These are phyloP conservation scores for Fregetta grallaria DNA, from an alignment of 2,113 vertebrate species.

Conservation along the genomic window DNA sequence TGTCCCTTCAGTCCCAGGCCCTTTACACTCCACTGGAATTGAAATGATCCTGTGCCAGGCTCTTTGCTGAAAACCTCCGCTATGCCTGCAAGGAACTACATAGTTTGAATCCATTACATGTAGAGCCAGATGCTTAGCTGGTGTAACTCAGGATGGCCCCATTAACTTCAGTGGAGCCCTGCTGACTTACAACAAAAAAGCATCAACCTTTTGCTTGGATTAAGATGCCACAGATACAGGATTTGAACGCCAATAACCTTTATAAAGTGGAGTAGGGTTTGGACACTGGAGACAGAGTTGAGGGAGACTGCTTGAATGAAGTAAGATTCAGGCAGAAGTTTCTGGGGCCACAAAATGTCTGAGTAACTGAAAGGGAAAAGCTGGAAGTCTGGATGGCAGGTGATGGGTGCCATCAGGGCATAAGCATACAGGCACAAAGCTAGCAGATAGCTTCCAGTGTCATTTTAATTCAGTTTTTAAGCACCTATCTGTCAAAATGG, in stretches of 20 bases:
- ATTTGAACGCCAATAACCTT: not conserved
- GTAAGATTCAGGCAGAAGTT: not conserved
- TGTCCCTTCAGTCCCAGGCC: not conserved
- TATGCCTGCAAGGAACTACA: not conserved
- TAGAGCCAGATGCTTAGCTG: not conserved
- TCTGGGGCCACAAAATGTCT: not conserved
- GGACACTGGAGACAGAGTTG: not conserved
- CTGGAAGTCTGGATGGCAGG: not conserved
- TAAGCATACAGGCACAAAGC: not conserved
- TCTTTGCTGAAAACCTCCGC: not conserved
- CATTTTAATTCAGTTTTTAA: not conserved
- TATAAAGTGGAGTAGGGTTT: not conserved
- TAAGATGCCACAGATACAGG: not conserved
- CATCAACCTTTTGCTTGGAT: not conserved
- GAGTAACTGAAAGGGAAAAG: not conserved
- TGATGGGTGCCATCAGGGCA: not conserved
- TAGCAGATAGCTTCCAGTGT: not conserved
- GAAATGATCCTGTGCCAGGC: not conserved
- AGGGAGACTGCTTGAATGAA: not conserved
- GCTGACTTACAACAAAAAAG: not conserved
- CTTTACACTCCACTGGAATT: not conserved
- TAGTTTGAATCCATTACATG: not conserved
- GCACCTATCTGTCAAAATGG: not conserved
- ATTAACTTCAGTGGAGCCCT: not conserved
- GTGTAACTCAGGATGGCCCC: not conserved